Evolutionary conservation across 2,113 vertebrate species (phyloP).

Genomic region (Aspidoscelis tigris): DNA sequence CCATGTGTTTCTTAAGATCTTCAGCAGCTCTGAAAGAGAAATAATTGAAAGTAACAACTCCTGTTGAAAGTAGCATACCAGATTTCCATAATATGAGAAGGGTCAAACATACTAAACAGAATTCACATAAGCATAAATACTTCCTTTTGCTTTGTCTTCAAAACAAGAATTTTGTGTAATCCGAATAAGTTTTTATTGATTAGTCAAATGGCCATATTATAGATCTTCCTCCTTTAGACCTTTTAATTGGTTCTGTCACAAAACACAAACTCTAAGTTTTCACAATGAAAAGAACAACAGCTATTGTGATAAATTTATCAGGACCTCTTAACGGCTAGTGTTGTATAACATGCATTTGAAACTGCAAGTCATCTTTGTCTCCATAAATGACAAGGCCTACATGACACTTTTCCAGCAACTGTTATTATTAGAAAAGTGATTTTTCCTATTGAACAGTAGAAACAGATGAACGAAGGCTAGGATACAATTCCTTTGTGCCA

Average conservation of each 20-base stretch:
- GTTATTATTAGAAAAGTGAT: not conserved
- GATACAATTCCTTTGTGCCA: not conserved
- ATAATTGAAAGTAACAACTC: not conserved
- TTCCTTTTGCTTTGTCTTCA: not conserved
- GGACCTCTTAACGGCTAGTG: no score
- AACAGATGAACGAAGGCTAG: not conserved
- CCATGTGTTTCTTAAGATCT: slow-evolving; percentile 91
- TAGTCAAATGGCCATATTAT: no score
- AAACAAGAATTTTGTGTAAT: not conserved
- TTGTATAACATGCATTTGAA: no score
- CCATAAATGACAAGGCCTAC: not conserved
- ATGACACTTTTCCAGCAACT: not conserved
- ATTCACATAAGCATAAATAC: slow-evolving; percentile 12
- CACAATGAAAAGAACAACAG: no score
- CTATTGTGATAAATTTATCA: no score
- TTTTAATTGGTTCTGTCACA: no score
- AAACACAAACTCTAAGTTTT: no score
- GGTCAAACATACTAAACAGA: not conserved
- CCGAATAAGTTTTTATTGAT: no score
- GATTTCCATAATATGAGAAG: slow-evolving; percentile 12
- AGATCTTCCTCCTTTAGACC: no score
- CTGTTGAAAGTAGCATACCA: not conserved
- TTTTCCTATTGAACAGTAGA: not conserved
- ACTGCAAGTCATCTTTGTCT: not conserved
- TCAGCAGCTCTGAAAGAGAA: slow-evolving; percentile 81